Conservation (phyloP, 2,797 vertebrate genomes). For the Odontamblyopus lacepedii region DNA sequence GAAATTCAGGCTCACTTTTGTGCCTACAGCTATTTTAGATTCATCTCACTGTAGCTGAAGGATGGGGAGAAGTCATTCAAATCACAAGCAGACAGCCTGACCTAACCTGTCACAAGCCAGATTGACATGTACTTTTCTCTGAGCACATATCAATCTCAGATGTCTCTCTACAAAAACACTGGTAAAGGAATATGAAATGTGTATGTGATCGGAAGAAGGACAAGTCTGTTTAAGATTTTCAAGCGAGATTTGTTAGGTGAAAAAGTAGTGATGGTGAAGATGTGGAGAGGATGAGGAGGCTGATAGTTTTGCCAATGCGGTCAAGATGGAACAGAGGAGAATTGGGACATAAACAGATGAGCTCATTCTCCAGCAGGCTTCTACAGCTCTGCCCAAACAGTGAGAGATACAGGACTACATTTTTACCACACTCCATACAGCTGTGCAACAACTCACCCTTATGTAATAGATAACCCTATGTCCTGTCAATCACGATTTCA, state of each 20-base stretch:
- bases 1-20: not conserved
- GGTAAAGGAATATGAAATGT: not conserved
- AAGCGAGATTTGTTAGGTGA: not conserved
- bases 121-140: not conserved
- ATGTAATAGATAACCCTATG: no score
- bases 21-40: conserved; percentile 1
- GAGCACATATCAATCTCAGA: not conserved
- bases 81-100: not conserved
- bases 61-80: not conserved
- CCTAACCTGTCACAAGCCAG: not conserved
- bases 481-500: no score
- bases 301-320: not conserved
- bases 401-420: no score
- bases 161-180: not conserved
- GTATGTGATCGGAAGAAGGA: not conserved
- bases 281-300: not conserved
- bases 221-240: not conserved
- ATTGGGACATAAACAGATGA: not conserved
- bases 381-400: no score
- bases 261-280: not conserved
- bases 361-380: no score
- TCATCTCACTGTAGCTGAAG: not conserved
- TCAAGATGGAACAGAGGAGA: not conserved
- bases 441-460: no score
- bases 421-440: no score